Conservation (phyloP, 2,113 vertebrate species). For the Rhadina sibilatrix region DNA sequence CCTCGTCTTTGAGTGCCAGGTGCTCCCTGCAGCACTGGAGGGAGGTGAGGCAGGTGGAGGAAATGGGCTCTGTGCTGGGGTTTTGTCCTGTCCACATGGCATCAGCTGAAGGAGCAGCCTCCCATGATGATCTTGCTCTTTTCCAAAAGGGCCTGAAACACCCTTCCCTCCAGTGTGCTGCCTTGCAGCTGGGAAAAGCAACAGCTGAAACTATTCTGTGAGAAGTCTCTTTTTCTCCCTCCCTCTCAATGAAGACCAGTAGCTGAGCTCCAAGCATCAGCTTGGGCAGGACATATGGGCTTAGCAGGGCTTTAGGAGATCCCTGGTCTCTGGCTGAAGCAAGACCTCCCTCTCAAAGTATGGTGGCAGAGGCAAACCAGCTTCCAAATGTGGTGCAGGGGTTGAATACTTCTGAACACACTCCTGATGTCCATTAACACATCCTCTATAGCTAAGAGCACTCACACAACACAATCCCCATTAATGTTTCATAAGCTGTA, state of each 20-base stretch:
- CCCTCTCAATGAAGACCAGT: neutral
- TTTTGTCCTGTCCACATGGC: fast-evolving
- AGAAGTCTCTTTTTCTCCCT: neutral
- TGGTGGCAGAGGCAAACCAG: neutral
- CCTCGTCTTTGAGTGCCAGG: neutral
- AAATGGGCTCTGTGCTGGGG: neutral
- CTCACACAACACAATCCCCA: neutral
- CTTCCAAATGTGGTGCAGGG: fast-evolving
- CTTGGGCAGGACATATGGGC: neutral
- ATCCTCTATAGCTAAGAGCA: neutral
- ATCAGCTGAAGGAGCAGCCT: neutral
- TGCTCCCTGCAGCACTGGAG: fast-evolving
- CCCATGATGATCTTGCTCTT: neutral
- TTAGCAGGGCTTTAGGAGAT: neutral
- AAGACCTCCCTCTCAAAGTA: fast-evolving
- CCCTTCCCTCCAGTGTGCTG: neutral
- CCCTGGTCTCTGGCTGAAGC: neutral
- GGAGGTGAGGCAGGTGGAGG: neutral
- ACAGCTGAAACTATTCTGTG: neutral
- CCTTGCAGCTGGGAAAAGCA: neutral
- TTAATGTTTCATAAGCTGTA: neutral
- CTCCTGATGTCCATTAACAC: neutral
- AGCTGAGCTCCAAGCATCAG: neutral
- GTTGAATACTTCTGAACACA: neutral
- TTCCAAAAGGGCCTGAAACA: neutral